Percentiles rank a stretch among this genome's conserved stretches.
Evolutionary conservation across 2,113 vertebrate species (phyloP).

Genomic region (Psittacula cyanocephala): DNA sequence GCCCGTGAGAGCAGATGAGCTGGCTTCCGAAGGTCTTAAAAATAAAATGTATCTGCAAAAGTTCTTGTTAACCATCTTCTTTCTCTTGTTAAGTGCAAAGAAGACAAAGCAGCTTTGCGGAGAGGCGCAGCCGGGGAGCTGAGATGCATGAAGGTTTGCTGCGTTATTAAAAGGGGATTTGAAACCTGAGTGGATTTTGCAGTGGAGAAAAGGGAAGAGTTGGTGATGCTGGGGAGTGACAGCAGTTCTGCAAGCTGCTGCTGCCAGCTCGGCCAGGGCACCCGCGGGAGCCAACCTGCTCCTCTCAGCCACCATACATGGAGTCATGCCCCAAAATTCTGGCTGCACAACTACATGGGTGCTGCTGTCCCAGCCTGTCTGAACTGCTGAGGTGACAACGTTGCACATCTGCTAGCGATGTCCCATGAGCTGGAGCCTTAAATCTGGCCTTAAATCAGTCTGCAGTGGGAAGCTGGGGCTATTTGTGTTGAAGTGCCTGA

Average conservation of each 20-base stretch:
- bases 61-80: conserved; percentile 77
- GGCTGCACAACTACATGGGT: background rate
- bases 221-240: background rate
- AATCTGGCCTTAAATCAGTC: background rate
- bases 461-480: background rate
- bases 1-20: conserved; percentile 69
- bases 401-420: accelerated
- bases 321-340: background rate
- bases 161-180: background rate
- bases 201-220: background rate
- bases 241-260: background rate
- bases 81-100: conserved; percentile 59
- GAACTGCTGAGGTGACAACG: background rate
- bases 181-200: background rate
- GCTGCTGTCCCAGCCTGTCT: background rate
- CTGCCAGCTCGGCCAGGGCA: background rate
- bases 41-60: conserved; percentile 73
- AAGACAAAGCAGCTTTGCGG: background rate
- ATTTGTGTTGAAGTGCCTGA: background rate
- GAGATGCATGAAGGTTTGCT: background rate
- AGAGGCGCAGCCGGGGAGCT: background rate
- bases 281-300: background rate
- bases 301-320: background rate
- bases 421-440: background rate
- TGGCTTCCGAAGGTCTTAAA: conserved; percentile 77